These are phyloP conservation scores for Callinectes sapidus DNA, from an alignment of 2,888 invertebrate genomes.

Conservation along the genomic window DNA sequence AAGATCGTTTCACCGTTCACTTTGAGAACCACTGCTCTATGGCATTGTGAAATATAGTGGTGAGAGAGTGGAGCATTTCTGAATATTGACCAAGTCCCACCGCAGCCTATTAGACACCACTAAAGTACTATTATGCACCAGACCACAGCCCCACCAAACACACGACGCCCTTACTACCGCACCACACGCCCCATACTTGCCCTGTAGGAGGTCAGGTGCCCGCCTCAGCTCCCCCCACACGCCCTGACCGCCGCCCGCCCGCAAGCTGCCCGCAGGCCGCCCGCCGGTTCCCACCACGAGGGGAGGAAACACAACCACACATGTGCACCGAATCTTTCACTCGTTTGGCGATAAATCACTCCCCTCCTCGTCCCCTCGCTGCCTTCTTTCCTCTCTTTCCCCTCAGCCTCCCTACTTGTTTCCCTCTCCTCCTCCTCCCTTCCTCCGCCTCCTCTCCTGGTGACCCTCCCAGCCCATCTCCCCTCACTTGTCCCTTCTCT, in stretches of 20 bases:
- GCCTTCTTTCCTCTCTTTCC: neutral
- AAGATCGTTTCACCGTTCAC: too few relatives aligned
- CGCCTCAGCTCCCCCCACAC: neutral
- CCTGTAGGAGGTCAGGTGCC: neutral
- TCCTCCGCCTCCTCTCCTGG: neutral
- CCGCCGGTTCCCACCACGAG: slow-evolving; percentile 56
- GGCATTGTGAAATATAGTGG: too few relatives aligned
- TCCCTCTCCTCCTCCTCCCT: slow-evolving; percentile 38
- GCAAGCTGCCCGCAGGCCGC: slow-evolving; percentile 29
- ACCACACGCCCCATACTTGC: neutral
- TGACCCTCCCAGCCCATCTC: neutral
- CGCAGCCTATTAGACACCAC: neutral
- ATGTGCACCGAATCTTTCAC: slow-evolving; percentile 62
- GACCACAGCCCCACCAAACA: neutral
- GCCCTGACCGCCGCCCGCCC: slow-evolving; percentile 35
- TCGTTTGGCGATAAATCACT: slow-evolving; percentile 63
- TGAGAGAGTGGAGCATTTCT: too few relatives aligned
- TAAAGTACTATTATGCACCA: too few relatives aligned
- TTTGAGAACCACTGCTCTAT: too few relatives aligned
- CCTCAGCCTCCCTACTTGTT: neutral
- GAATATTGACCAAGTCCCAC: neutral
- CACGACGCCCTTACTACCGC: slow-evolving; percentile 4
- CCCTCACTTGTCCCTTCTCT: neutral
- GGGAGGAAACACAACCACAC: slow-evolving; percentile 51
- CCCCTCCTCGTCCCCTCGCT: neutral